A percentile compares a stretch with the other conserved stretches of the same genome.
Conservation (phyloP, 2,113 vertebrate species). For the Platichthys stellatus region DNA sequence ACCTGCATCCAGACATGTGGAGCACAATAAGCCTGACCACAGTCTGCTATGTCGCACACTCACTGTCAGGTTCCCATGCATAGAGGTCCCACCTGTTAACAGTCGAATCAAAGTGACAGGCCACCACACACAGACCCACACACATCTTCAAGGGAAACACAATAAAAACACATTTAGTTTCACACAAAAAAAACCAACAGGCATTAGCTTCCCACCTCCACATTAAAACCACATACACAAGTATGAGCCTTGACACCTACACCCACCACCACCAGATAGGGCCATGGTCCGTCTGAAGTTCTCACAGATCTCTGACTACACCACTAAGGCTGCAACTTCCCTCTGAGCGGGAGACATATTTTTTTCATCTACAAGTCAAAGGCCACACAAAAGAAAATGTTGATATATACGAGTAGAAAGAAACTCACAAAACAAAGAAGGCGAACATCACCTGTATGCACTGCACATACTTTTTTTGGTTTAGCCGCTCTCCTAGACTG, state of each 20-base stretch:
- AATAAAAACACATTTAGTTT: slow-evolving; percentile 29
- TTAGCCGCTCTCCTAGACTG: background rate
- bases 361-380: slow-evolving; percentile 55
- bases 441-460: slow-evolving; percentile 34
- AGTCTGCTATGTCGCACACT: slow-evolving; percentile 24
- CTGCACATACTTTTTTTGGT: background rate
- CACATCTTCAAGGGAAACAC: slow-evolving; percentile 46
- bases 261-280: slow-evolving; percentile 18
- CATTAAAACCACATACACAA: slow-evolving; percentile 60
- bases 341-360: background rate
- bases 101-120: slow-evolving; percentile 61
- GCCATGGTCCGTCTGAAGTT: slow-evolving; percentile 40
- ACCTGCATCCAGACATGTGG: slow-evolving; percentile 33
- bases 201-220: slow-evolving; percentile 32
- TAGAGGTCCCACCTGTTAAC: slow-evolving; percentile 30
- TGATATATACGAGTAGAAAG: slow-evolving; percentile 14
- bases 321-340: slow-evolving; percentile 3
- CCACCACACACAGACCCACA: slow-evolving; percentile 37
- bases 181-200: background rate
- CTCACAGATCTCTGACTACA: slow-evolving; percentile 49
- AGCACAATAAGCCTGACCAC: slow-evolving; percentile 56
- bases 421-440: slow-evolving; percentile 4
- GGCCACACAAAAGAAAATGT: background rate
- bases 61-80: slow-evolving; percentile 13
- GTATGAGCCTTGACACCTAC: slow-evolving; percentile 44